Conservation (phyloP, 1,140 invertebrate species). For the Zaprionus camerounensis region DNA sequence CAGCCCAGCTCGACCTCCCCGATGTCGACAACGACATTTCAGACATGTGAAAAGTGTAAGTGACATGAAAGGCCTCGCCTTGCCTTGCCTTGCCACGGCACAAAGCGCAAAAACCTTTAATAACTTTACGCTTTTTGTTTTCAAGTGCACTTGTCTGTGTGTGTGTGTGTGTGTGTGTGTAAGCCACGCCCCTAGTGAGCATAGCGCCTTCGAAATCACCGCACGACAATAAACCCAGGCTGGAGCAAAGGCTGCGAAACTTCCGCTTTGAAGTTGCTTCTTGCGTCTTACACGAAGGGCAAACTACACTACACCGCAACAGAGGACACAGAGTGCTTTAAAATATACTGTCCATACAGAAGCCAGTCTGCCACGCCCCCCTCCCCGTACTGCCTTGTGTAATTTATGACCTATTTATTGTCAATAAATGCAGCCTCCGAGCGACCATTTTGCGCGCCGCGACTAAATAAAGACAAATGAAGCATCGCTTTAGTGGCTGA, state of each 20-base stretch:
- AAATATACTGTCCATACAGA: neutral
- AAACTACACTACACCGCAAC: constrained; percentile 10
- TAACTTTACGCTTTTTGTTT: constrained; percentile 80
- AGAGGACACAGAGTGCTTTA: neutral
- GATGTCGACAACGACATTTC: constrained; percentile 19
- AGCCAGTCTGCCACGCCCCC: neutral
- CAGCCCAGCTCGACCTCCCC: neutral
- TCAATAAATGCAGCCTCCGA: constrained; percentile 80
- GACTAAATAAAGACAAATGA: constrained; percentile 80
- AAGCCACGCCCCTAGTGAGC: constrained; percentile 39
- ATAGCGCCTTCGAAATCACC: neutral
- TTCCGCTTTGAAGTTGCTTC: constrained; percentile 74
- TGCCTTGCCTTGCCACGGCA: constrained; percentile 26
- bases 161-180: constrained; percentile 9
- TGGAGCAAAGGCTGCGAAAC: constrained; percentile 45
- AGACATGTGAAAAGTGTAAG: constrained; percentile 73
- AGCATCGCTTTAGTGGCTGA: constrained; percentile 66
- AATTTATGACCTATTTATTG: constrained; percentile 80
- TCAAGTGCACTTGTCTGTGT: constrained; percentile 66
- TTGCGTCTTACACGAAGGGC: constrained; percentile 11
- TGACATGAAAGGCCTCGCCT: constrained; percentile 68
- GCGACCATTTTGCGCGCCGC: constrained; percentile 70
- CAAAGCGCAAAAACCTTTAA: constrained; percentile 80
- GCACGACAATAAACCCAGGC: constrained; percentile 32
- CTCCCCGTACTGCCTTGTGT: constrained; percentile 16